Base-by-base conservation (phyloP, 2,797 vertebrate genomes). In the Rhinogobio ventralis region DNA sequence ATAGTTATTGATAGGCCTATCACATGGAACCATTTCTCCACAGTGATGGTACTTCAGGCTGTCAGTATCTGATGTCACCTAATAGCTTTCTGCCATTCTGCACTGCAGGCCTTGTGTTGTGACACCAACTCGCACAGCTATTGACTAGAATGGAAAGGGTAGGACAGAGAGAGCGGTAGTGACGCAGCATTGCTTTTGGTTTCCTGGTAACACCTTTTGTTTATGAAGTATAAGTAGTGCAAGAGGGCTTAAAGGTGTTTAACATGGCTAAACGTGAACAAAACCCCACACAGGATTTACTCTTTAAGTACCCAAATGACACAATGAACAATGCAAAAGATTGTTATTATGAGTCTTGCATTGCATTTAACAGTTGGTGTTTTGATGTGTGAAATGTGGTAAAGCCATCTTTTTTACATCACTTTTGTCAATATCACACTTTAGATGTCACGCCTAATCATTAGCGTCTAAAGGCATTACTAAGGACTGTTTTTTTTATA, bases 121-220 rank as follows among this genome's bases (percentile, higher is more conserved):
- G 36, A 64, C 42, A 76, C 53, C 20, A 74, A 62, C 64, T 51
- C 83, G 55, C 17, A 67, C 39, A 79, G 73, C 74, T 57, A 81
- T 23, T 83, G 45, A 75, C 25, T 46, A 33, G 30, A 67, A 66
- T 53, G 51, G 72, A 67, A 82, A 71, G 5, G 72, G 80, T 19
- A 17, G 49, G 77, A 66, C 53, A 36, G 36, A 42, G 39, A 42
- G 39, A 10, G 39, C 39, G 39, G 14, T 39, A 36, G 71, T 92
- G 91, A 93, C 84, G 79, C 89, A 90, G 83, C 45, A 69, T 87
- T 85, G 87, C 88, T 55, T 68, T 72, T 81, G 3, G 91, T 95
- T 88, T 92, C 95, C 90, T 91, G 84, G 93, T 83, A 60, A 89
- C 87, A 28, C 23, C 39, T 64, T 89, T 86, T 93, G 92, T 94